Base-by-base conservation (phyloP, 2,888 invertebrate genomes). In the Torymus tubicola region DNA sequence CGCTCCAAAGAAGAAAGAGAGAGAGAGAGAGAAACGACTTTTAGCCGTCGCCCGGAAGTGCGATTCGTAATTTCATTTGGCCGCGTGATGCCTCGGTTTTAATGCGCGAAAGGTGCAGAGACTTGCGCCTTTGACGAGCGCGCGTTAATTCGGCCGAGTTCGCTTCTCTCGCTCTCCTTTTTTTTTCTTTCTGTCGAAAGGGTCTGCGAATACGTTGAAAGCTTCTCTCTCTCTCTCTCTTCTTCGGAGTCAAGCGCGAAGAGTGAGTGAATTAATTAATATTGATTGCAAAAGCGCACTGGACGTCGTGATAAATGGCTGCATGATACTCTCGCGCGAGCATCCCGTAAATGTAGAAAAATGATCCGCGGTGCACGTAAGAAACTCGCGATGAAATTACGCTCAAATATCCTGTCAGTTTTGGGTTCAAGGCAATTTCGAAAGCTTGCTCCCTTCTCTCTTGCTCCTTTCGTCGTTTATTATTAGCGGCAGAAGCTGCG, bases 21-120 rank as follows among this genome's bases (percentile, higher is more conserved):
- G 24, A 24, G 24, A 24, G 24, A 24, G 24, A 24, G 24, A 55
- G 77, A 63, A 64, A 65, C 24, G 64, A 64, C 77, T 69, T 70
- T 57, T 58, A 71, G 65, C 64, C 24, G 24, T 24, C 24, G 24
- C 24, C 24, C 24, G 24, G 69, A 77, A 42, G 63, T 69, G 57
- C 57, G 50, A 77, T 77, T 77, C 69, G 70, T 71, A 78, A 78
- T 71, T 78, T 71, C 58, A 78, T 78, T 65, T 78, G 24, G 24
- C 2, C 24, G 24, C 3, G 24, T 3, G 24, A 24, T 24, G 24
- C 58, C 77, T 68, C 68, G 53, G 68, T 75, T 68, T 75, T 75
- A 75, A 75, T 75, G 24, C 60, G 53, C 21, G 68, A 75, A 67
- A 68, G 61, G 24, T 24, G 24, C 24, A 24, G 24, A 24, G 68